A percentile compares a stretch with the other conserved stretches of the same genome.
Evolutionary conservation across 2,888 invertebrate species (phyloP).

Genomic region (Stenurella melanura): DNA sequence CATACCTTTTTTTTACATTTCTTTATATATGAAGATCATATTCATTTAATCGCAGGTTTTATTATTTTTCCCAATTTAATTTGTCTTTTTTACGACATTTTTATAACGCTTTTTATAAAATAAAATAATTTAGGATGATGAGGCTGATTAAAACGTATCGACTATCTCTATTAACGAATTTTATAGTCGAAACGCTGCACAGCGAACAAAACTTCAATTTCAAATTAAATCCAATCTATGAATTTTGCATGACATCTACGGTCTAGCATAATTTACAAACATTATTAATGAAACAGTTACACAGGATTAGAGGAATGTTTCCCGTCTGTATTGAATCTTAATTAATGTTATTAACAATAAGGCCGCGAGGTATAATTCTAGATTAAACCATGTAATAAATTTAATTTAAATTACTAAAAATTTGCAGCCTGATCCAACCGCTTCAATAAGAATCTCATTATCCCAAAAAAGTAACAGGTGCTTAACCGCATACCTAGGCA

Average conservation of each 20-base stretch:
- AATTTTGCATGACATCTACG: conserved; percentile 4
- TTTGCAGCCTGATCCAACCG: conserved; percentile 38
- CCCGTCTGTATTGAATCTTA: conserved; percentile 23
- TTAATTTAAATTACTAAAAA: conserved; percentile 34
- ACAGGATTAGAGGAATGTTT: conserved; percentile 23
- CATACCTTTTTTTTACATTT: no score
- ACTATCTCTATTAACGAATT: conserved; percentile 10
- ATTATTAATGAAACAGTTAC: conserved; percentile 37
- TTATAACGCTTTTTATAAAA: neutral
- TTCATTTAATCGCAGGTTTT: neutral
- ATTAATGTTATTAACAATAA: conserved; percentile 35
- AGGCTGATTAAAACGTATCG: conserved; percentile 22
- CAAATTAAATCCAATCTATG: neutral
- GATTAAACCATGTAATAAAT: conserved; percentile 34
- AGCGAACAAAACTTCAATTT: neutral
- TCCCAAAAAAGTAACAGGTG: conserved; percentile 32
- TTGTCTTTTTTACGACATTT: neutral
- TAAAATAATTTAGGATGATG: neutral
- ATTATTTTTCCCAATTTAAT: neutral
- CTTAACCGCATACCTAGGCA: conserved; percentile 26
- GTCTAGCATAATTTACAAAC: conserved; percentile 32
- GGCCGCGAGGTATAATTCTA: conserved; percentile 34
- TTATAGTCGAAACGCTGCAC: neutral
- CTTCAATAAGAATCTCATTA: conserved; percentile 40
- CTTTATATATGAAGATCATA: neutral